Conservation (phyloP, 1,140 invertebrate species). For the Drosophila nannoptera region DNA sequence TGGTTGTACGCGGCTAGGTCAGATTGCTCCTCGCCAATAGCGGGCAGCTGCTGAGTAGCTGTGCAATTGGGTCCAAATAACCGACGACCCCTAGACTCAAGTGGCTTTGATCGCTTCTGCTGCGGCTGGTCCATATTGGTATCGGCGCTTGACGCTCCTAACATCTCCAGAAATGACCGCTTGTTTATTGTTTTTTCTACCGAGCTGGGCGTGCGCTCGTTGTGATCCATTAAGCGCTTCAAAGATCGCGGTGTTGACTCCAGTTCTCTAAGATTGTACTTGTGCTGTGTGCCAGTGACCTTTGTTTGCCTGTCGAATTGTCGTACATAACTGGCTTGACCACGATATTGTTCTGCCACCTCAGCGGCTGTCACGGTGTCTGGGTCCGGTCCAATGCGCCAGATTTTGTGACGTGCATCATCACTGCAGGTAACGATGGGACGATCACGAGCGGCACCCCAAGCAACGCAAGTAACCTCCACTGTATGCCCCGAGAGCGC, state of each 20-base stretch:
- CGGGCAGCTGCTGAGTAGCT: conserved; percentile 17
- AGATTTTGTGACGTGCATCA: conserved; percentile 87
- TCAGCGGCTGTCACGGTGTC: conserved; percentile 80
- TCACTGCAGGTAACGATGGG: conserved; percentile 89
- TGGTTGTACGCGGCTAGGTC: conserved; percentile 52
- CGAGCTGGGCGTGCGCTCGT: conserved; percentile 71
- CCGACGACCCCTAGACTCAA: conserved; percentile 75
- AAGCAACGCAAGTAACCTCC: conserved; percentile 91
- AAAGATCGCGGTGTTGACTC: conserved; percentile 80
- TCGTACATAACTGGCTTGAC: conserved; percentile 81
- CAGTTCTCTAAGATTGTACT: conserved; percentile 78
- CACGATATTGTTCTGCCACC: conserved; percentile 79
- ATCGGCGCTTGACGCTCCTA: conserved; percentile 35
- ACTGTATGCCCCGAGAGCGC: conserved; percentile 86
- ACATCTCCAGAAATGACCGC: conserved; percentile 72
- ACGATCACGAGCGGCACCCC: conserved; percentile 82
- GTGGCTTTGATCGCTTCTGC: conserved; percentile 72
- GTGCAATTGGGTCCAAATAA: conserved; percentile 55
- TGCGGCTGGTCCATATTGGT: conserved; percentile 41
- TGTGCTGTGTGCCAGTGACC: conserved; percentile 47
- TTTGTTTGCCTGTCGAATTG: conserved; percentile 41
- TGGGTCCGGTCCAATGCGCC: conserved; percentile 82
- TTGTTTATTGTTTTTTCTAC: conserved; percentile 65
- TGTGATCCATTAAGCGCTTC: conserved; percentile 78
- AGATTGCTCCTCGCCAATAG: conserved; percentile 54